phyloP scores from a whole-genome alignment of 2,797 vertebrate genomes.

The Myotis vivesi region DNA sequence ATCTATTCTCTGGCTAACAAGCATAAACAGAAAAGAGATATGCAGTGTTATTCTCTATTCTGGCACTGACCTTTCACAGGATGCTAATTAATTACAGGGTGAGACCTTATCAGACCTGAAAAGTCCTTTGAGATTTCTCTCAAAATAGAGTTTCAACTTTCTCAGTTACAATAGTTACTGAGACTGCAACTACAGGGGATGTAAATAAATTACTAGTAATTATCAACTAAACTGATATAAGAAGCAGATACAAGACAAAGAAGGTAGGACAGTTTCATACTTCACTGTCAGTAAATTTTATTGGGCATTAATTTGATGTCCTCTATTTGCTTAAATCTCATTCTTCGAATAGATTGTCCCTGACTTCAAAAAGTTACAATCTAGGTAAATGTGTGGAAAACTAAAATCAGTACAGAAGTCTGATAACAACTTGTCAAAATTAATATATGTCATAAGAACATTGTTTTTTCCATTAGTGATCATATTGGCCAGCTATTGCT shows the following conservation, averaged over 20 bases:
- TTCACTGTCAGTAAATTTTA: not conserved
- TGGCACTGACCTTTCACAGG: not conserved
- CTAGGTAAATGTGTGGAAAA: not conserved
- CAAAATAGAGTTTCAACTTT: conserved; percentile 42
- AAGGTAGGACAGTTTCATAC: not conserved
- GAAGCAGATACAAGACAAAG: not conserved
- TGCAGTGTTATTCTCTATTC: not conserved
- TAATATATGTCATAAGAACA: not conserved
- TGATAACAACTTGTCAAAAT: not conserved
- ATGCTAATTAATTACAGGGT: conserved; percentile 55
- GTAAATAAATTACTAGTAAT: not conserved
- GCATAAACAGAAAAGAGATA: conserved; percentile 15
- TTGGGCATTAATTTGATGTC: not conserved
- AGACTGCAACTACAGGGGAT: not conserved
- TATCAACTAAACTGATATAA: not conserved
- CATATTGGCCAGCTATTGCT: not conserved
- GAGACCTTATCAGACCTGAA: conserved; percentile 30
- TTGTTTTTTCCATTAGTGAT: not conserved
- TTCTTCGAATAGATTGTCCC: not conserved
- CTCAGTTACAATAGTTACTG: not conserved
- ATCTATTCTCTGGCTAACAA: conserved; percentile 10
- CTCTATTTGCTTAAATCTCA: not conserved
- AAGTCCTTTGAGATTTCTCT: conserved; percentile 1
- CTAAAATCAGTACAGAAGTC: not conserved
- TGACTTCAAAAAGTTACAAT: not conserved